phyloP scores from a whole-genome alignment of 2,888 invertebrate species.

The Drosophila paracracens region DNA sequence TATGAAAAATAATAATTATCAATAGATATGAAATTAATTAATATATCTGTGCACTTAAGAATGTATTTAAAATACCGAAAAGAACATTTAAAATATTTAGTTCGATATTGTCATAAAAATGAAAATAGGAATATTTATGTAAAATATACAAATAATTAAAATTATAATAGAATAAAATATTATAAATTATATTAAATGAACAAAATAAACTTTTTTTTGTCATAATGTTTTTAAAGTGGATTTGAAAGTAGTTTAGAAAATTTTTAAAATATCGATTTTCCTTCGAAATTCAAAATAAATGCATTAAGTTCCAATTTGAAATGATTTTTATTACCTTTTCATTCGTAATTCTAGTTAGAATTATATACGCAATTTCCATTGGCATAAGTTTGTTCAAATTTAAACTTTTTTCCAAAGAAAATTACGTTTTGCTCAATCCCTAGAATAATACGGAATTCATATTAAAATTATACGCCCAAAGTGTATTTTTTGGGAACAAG shows the following conservation, averaged over 20 bases:
- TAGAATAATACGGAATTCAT: neutral
- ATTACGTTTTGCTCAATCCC: neutral
- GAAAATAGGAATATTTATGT: no score
- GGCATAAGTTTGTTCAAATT: neutral
- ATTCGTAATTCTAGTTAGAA: neutral
- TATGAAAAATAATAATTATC: neutral
- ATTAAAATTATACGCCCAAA: neutral
- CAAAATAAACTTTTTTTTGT: neutral
- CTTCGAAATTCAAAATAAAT: neutral
- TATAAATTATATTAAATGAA: neutral
- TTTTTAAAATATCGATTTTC: neutral
- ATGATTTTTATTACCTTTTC: neutral
- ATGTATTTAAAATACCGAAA: neutral
- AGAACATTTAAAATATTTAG: neutral
- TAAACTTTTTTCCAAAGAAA: neutral
- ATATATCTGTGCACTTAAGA: neutral
- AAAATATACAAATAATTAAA: no score
- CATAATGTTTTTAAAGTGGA: no score
- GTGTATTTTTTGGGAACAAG: neutral
- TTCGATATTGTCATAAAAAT: neutral
- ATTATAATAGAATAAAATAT: no score
- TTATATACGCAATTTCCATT: neutral
- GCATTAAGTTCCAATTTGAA: neutral
- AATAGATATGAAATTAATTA: neutral
- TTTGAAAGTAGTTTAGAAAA: neutral